These are phyloP conservation scores for Scomber scombrus DNA, from an alignment of 2,113 vertebrate species.

Conservation along the genomic window DNA sequence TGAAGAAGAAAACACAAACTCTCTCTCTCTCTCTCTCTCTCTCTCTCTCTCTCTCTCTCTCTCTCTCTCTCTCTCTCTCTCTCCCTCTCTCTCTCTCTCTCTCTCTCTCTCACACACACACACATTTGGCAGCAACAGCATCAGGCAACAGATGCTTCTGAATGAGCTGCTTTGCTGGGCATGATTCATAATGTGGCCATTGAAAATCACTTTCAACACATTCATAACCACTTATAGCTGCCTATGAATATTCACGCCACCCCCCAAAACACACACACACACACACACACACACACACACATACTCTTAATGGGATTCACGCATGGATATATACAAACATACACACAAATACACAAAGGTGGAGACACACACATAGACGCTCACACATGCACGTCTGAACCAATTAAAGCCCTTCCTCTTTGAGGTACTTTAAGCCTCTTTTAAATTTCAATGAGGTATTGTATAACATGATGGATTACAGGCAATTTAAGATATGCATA, in stretches of 20 bases:
- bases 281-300: constrained; percentile 1
- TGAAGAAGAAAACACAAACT: constrained; percentile 68
- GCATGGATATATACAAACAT: constrained; percentile 41
- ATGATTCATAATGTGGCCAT: constrained; percentile 76
- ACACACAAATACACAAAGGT: constrained; percentile 25
- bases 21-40: neutral
- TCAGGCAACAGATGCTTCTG: constrained; percentile 79
- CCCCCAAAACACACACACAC: neutral
- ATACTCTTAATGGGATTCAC: constrained; percentile 35
- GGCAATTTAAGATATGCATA: constrained; percentile 60
- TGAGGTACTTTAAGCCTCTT: constrained; percentile 35
- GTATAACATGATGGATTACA: constrained; percentile 64
- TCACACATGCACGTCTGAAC: neutral
- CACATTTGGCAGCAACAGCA: constrained; percentile 68
- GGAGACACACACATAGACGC: neutral
- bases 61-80: neutral
- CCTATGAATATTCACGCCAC: constrained; percentile 72
- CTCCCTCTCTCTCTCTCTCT: neutral
- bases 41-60: neutral
- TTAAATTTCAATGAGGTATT: constrained; percentile 40
- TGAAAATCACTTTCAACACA: constrained; percentile 76
- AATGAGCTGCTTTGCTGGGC: constrained; percentile 70
- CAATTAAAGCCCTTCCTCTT: neutral
- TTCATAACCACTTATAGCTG: constrained; percentile 69
- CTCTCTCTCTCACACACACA: constrained; percentile 5